Evolutionary conservation across 2,888 invertebrate genomes (phyloP), one percentile per base, ranked within the genome.

Genomic region (Muschampia plurimacula): DNA sequence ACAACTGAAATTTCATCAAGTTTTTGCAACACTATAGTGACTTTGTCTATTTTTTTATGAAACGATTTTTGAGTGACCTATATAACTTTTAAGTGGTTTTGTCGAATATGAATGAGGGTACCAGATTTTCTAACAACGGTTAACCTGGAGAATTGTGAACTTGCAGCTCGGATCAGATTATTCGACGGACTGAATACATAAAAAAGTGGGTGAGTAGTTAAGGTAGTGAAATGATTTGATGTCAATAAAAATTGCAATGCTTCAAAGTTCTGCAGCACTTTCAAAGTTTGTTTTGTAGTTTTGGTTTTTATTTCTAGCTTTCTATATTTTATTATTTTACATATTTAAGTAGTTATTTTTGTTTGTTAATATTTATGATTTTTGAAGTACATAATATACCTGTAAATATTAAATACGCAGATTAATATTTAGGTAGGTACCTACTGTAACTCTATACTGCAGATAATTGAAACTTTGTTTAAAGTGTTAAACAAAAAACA

Each of bases 131-230:
- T 22, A 70, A 39, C 41, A 55, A 49, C 55, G n/a, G 44, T 44
- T 55, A 28, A 28, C 44, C 22, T 36, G 28, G 52, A 62, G 22
- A 78, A 72, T 81, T 82, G 79, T 80, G 80, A 81, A 69, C 60
- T 72, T 75, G 81, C 83, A 83, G 84, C 79, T 81, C 80, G 79
- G 79, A 79, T 74, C 81, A 80, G 77, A 79, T 81, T 77, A 79
- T 78, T 75, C 78, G 79, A 76, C 78, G 74, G 69, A 77, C 70
- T 74, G 78, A 84, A 82, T 83, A 85, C 81, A 83, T 80, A 89
- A 89, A 70, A 91, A 91, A 90, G 90, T 90, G 90, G 92, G 92
- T 92, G 82, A 90, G 92, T 90, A 85, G 79, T 72, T 82, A 64
- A 22, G 41, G 55, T 64, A 32, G 46, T 28, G 10, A n/a, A 6